Percentiles rank a stretch among this genome's conserved stretches.
Conservation (phyloP, 2,113 vertebrate genomes). For the Acrocephalus kingi region DNA sequence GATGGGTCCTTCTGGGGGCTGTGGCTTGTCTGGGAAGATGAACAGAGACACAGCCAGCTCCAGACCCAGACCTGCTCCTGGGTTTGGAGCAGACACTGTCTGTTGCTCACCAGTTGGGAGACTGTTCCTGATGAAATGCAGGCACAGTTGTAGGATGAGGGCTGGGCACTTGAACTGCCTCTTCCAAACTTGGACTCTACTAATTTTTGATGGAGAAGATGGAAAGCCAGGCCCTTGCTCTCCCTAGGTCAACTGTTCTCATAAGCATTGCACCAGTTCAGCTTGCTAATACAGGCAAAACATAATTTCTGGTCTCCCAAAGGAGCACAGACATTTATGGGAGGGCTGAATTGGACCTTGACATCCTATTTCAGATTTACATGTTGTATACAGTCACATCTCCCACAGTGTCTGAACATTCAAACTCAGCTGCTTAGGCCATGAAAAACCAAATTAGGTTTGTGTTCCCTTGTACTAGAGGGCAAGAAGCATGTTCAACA, state of each 20-base stretch:
- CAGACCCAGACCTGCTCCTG: not conserved
- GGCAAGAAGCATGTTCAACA: not conserved
- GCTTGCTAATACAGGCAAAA: not conserved
- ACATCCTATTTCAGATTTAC: not conserved
- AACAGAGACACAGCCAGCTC: not conserved
- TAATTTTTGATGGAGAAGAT: not conserved
- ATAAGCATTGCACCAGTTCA: not conserved
- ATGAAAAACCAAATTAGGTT: not conserved
- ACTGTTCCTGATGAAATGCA: not conserved
- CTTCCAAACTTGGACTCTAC: not conserved
- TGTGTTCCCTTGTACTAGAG: not conserved
- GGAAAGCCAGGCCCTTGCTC: not conserved
- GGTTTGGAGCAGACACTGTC: not conserved
- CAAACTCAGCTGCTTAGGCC: not conserved
- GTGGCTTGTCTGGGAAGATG: slow-evolving; percentile 76
- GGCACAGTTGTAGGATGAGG: not conserved
- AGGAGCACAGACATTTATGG: not conserved
- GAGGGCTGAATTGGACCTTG: not conserved
- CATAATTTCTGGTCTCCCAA: not conserved
- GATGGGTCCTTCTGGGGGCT: slow-evolving; percentile 82
- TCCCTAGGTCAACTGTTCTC: not conserved
- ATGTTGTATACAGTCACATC: not conserved
- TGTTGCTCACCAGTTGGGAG: not conserved
- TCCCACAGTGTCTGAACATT: not conserved
- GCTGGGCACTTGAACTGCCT: not conserved